Evolutionary conservation across 1,140 invertebrate genomes (phyloP).

Genomic region (Diorhabda sublineata): DNA sequence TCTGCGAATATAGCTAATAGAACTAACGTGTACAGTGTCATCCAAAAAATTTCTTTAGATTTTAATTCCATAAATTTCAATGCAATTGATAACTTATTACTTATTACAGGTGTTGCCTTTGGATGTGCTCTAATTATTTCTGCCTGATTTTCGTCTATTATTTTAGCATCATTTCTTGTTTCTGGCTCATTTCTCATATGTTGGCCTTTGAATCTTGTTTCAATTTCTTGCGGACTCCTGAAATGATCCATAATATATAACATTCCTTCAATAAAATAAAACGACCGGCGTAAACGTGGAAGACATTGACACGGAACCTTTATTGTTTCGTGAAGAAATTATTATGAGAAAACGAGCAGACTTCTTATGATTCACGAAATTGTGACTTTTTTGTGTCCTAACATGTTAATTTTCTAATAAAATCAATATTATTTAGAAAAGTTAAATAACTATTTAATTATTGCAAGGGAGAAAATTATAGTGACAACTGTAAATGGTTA

Average conservation of each 20-base stretch:
- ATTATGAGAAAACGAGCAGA: no score
- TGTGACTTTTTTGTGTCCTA: no score
- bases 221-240: constrained; percentile 36
- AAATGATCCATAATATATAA: no score
- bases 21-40: constrained; percentile 52
- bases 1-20: constrained; percentile 55
- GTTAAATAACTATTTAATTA: no score
- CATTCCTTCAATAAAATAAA: neutral
- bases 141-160: constrained; percentile 39
- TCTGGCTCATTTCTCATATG: constrained; percentile 8
- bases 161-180: constrained; percentile 21
- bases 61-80: constrained; percentile 48
- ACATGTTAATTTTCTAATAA: no score
- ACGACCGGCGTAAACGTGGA: neutral
- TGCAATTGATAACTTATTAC: constrained; percentile 14
- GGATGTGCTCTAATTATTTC: constrained; percentile 16
- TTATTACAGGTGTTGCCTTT: constrained; percentile 22
- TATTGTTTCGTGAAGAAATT: no score
- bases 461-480: no score
- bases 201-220: constrained; percentile 39
- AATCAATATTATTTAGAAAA: no score
- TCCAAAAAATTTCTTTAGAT: constrained; percentile 54
- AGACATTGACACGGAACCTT: no score
- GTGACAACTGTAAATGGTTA: no score
- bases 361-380: no score